Base-by-base conservation (phyloP, 2,888 invertebrate genomes). In the Salpingus planirostris region DNA sequence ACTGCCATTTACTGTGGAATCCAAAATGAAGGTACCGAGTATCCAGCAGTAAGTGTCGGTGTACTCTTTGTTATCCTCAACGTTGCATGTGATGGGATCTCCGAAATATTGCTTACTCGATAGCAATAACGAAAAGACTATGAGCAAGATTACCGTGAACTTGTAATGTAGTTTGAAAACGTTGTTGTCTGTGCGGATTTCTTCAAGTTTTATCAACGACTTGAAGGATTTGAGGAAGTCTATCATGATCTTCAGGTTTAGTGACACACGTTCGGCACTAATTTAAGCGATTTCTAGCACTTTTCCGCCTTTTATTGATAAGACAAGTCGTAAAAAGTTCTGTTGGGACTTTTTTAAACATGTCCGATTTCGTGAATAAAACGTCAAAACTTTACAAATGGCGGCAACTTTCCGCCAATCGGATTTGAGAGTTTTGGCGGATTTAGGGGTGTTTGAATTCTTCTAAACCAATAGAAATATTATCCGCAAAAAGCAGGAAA, bases 21-120 rank as follows among this genome's bases (percentile, higher is more conserved):
- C n/a, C n/a, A n/a, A n/a, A n/a, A n/a, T 79, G 44, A 74, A 82
- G 3, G 81, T 82, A 27, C 83, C 80, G 57, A 78, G 74, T 40
- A 84, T 80, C 85, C 85, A 86, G 62, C 86, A 87, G 58, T 76
- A 85, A 31, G 78, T 77, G 49, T 86, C 79, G 5, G 85, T 68
- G 14, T 78, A 73, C 28, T 78, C 76, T 39, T 69, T 71, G 28
- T 76, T 70, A 42, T 68, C 65, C 10, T 69, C 67, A 1, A 27
- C 34, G 11, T 13, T 6, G 59, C 89, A 89, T 49, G 80, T 75
- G 29, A 90, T 86, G 0, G 88, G 87, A 49, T 88, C 84, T 0
- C 88, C 88, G 49, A 88, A 86, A 64, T 85, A 87, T 60, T 89
- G 85, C 52, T 83, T 82, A 8, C 84, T 78, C 13, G 84, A 81